Evolutionary conservation across 2,113 vertebrate genomes (phyloP).

Genomic region (Verasper variegatus): DNA sequence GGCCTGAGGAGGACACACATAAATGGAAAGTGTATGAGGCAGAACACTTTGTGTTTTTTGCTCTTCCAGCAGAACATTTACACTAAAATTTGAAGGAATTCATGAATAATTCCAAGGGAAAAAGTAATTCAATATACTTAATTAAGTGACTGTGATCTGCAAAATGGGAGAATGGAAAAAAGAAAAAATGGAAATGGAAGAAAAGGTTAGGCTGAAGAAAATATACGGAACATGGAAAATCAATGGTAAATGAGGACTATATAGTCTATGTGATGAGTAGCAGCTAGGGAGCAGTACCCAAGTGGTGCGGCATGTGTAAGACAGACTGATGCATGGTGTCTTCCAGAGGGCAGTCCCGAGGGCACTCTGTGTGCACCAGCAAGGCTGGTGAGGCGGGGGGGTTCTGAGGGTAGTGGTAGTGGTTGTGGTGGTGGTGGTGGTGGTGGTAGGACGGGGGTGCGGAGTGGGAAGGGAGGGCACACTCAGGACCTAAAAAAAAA

Average conservation of each 20-base stretch:
- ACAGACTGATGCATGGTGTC: constrained; percentile 84
- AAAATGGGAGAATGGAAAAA: neutral
- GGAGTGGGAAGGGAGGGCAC: constrained; percentile 78
- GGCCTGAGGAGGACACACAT: neutral
- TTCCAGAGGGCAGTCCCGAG: constrained; percentile 81
- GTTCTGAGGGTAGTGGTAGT: constrained; percentile 75
- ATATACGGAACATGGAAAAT: constrained; percentile 1
- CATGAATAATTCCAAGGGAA: constrained; percentile 1
- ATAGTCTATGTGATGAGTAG: constrained; percentile 48
- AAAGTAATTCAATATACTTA: neutral
- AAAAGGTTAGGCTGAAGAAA: constrained; percentile 5
- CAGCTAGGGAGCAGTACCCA: constrained; percentile 74
- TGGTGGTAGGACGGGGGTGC: constrained; percentile 71
- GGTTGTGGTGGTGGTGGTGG: constrained; percentile 73
- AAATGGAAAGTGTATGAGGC: neutral
- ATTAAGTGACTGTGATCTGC: neutral
- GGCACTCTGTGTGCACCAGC: constrained; percentile 82
- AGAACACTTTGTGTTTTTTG: neutral
- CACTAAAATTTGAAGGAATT: neutral
- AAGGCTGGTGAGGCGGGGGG: constrained; percentile 83
- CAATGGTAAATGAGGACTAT: constrained; percentile 25
- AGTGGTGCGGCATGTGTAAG: constrained; percentile 82
- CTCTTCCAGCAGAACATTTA: neutral
- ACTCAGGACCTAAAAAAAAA: constrained; percentile 79
- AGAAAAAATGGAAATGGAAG: neutral